Evolutionary conservation across 2,797 vertebrate species (phyloP).

Genomic region (Lepidocolaptes lacrymiger): DNA sequence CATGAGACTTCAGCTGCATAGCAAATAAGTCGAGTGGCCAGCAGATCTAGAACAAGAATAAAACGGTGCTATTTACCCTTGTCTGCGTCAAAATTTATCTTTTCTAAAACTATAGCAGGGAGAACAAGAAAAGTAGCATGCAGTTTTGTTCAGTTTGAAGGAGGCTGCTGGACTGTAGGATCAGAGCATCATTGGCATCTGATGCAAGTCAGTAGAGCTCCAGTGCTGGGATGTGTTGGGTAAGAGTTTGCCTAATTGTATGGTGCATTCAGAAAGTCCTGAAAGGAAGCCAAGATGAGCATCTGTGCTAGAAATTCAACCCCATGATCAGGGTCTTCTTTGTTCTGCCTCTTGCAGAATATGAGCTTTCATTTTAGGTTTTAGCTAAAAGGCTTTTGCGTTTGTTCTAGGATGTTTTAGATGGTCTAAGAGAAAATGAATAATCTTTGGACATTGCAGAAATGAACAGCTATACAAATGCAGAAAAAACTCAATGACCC

Average conservation of each 20-base stretch:
- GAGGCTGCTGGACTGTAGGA: not conserved
- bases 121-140: not conserved
- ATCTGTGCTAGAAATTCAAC: slow-evolving; percentile 33
- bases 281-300: slow-evolving; percentile 34
- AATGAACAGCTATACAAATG: not conserved
- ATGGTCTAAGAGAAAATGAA: not conserved
- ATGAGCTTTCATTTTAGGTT: slow-evolving; percentile 5
- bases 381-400: not conserved
- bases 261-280: not conserved
- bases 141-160: not conserved
- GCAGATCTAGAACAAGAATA: rapidly evolving
- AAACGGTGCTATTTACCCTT: not conserved
- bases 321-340: not conserved
- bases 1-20: not conserved
- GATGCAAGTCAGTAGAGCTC: not conserved
- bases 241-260: not conserved
- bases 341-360: not conserved
- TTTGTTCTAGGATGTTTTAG: not conserved
- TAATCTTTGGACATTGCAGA: not conserved
- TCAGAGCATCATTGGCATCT: not conserved
- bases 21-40: not conserved
- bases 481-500: not conserved
- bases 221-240: not conserved
- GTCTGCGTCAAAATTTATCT: not conserved
- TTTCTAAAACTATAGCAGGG: not conserved